A percentile compares a stretch with the other conserved stretches of the same genome.
These are phyloP conservation scores for Piscicola geometra DNA, from an alignment of 2,888 invertebrate species.

Conservation along the genomic window DNA sequence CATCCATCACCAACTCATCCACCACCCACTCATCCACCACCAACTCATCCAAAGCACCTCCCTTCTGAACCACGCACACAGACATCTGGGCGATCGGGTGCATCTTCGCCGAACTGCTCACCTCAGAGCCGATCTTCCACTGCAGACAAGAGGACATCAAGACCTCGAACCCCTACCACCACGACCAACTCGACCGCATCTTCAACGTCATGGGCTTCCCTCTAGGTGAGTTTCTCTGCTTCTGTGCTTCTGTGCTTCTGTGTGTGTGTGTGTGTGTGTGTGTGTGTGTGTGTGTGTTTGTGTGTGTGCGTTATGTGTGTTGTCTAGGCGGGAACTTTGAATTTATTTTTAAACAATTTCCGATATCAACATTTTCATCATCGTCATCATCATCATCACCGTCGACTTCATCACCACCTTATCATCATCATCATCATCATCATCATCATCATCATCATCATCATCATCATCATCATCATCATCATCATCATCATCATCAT, in stretches of 20 bases:
- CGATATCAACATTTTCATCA: too few relatives aligned
- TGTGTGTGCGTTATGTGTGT: too few relatives aligned
- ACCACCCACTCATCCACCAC: not conserved
- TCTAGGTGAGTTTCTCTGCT: constrained; percentile 56
- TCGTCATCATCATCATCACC: too few relatives aligned
- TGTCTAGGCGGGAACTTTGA: too few relatives aligned
- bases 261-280: too few relatives aligned
- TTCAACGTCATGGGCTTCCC: constrained; percentile 99
- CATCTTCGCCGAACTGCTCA: constrained; percentile 96
- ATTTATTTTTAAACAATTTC: too few relatives aligned
- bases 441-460: not conserved
- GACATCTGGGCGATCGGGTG: constrained; percentile 99
- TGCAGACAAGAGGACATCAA: constrained; percentile 99
- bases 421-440: too few relatives aligned
- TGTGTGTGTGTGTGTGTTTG: too few relatives aligned
- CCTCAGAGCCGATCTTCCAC: constrained; percentile 97
- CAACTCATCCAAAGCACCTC: not conserved
- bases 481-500: constrained; percentile 10
- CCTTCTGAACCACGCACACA: constrained; percentile 54
- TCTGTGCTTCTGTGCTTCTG: not conserved
- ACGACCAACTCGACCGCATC: constrained; percentile 94
- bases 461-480: constrained; percentile 4
- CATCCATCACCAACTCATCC: not conserved
- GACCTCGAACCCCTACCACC: constrained; percentile 97
- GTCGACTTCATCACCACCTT: too few relatives aligned